These are phyloP conservation scores for Gnatocerus cornutus DNA, from an alignment of 2,888 invertebrate genomes.

Conservation along the genomic window DNA sequence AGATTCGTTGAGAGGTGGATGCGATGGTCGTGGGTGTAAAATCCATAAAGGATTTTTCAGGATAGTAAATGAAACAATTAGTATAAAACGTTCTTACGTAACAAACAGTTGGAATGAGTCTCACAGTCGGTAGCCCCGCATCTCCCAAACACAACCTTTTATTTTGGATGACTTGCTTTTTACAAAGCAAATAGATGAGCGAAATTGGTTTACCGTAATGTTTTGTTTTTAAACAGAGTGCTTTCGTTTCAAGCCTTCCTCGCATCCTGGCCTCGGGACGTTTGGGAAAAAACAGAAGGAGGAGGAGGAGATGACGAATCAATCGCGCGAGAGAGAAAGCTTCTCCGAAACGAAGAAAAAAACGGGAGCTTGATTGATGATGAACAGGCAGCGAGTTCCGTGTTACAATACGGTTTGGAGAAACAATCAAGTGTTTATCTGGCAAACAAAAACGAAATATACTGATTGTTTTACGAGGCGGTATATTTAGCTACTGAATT, in stretches of 20 bases:
- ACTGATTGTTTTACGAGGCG: slow-evolving; percentile 52
- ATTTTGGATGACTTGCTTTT: slow-evolving; percentile 61
- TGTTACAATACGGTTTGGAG: slow-evolving; percentile 54
- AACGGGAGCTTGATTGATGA: slow-evolving; percentile 51
- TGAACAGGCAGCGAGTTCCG: slow-evolving; percentile 52
- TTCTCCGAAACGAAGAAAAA: slow-evolving; percentile 29
- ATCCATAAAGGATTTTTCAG: slow-evolving; percentile 40
- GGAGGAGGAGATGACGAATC: slow-evolving; percentile 29
- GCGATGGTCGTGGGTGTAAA: too few species aligned
- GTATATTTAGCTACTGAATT: slow-evolving; percentile 56
- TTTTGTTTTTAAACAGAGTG: slow-evolving; percentile 50
- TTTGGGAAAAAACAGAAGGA: slow-evolving; percentile 41
- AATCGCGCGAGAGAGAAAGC: slow-evolving; percentile 35
- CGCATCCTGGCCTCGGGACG: slow-evolving; percentile 26
- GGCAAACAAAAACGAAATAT: slow-evolving; percentile 42
- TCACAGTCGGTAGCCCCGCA: slow-evolving; percentile 44
- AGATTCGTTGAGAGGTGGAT: too few species aligned
- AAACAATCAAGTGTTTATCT: slow-evolving; percentile 57
- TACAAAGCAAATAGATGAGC: slow-evolving; percentile 52
- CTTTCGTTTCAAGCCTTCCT: slow-evolving; percentile 44
- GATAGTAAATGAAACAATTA: slow-evolving; percentile 47
- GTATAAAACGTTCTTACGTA: slow-evolving; percentile 48
- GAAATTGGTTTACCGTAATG: slow-evolving; percentile 49
- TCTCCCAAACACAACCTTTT: slow-evolving; percentile 52
- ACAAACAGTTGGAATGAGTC: slow-evolving; percentile 48